These are phyloP conservation scores for Meteorus colon DNA, from an alignment of 2,888 invertebrate species.

Conservation along the genomic window DNA sequence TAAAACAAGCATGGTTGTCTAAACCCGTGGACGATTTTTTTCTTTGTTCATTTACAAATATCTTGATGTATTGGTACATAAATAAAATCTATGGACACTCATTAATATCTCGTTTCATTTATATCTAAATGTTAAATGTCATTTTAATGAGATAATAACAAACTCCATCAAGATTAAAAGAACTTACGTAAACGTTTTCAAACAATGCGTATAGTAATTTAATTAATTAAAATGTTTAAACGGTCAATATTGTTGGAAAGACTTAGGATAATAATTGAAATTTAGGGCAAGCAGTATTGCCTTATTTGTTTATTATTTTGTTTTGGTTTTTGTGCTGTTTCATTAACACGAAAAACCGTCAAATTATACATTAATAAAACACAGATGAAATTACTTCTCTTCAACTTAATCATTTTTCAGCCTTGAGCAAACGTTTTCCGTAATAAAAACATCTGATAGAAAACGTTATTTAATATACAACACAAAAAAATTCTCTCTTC, in stretches of 20 bases:
- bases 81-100: neutral
- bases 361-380: too few species aligned
- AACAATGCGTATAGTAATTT: neutral
- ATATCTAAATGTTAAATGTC: neutral
- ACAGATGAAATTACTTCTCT: too few species aligned
- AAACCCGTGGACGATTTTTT: neutral
- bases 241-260: neutral
- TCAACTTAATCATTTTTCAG: too few species aligned
- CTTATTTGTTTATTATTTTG: too few species aligned
- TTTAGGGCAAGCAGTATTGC: too few species aligned
- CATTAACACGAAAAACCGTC: too few species aligned
- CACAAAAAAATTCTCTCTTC: too few species aligned
- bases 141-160: conserved; percentile 6
- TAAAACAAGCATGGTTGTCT: conserved; percentile 5
- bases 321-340: too few species aligned
- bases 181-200: neutral
- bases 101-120: neutral
- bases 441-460: too few species aligned
- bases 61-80: neutral
- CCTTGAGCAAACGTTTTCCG: too few species aligned
- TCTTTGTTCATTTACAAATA: neutral
- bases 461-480: too few species aligned
- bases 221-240: neutral
- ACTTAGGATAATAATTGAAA: neutral
- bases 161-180: neutral